A percentile compares a stretch with the other conserved stretches of the same genome.
Conservation (phyloP, 2,888 invertebrate species). For the Hetaerina titia region DNA sequence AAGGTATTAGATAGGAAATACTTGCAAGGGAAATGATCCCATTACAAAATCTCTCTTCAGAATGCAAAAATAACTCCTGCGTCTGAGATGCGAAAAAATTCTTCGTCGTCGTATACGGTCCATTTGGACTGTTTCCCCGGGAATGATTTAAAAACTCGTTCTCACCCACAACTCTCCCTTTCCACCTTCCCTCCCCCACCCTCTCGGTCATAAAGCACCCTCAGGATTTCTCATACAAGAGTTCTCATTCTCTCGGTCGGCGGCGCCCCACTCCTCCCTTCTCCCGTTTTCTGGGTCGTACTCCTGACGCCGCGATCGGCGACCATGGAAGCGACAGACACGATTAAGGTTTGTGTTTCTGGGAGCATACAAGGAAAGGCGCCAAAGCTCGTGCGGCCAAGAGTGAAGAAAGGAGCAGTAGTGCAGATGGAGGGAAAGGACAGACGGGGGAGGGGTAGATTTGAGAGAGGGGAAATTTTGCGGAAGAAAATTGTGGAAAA, state of each 20-base stretch:
- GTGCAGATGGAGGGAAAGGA: background rate
- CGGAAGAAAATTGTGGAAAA: background rate
- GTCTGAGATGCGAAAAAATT: background rate
- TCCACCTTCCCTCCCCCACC: background rate
- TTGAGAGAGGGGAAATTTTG: background rate
- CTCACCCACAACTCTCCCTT: background rate
- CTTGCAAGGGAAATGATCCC: background rate
- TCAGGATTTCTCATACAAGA: background rate
- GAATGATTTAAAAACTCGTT: slow-evolving; percentile 30
- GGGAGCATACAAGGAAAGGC: slow-evolving; percentile 53
- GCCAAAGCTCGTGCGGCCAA: slow-evolving; percentile 59
- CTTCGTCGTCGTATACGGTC: background rate
- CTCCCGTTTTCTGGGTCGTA: background rate
- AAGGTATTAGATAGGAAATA: background rate
- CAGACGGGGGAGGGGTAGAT: background rate
- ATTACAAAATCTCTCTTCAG: background rate
- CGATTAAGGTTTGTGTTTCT: slow-evolving; percentile 37
- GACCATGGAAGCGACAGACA: slow-evolving; percentile 1
- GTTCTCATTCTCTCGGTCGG: background rate
- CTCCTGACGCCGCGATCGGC: background rate
- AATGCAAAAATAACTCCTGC: background rate
- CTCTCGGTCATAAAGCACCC: background rate
- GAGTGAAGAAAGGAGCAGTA: background rate
- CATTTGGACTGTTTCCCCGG: background rate
- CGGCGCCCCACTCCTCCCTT: background rate